phyloP scores from a whole-genome alignment of 1,140 invertebrate species.

The Yoshiicerus persimilis region DNA sequence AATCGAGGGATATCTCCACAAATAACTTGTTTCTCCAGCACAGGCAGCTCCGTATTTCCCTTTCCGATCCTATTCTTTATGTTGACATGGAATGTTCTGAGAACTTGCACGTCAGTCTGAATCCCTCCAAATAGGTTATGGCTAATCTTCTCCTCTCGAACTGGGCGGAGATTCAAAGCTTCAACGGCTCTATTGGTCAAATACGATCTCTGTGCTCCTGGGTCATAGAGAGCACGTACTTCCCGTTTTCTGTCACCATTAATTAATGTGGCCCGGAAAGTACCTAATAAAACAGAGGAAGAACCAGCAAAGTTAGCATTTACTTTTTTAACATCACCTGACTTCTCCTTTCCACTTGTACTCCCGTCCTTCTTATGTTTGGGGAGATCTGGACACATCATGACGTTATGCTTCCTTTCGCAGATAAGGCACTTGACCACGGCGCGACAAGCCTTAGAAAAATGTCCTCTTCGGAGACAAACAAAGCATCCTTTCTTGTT shows the following conservation, averaged over 20 bases:
- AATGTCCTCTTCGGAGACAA: no score
- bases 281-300: no score
- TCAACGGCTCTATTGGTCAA: background rate
- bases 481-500: no score
- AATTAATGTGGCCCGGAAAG: no score
- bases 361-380: background rate
- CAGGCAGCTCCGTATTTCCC: background rate
- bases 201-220: background rate
- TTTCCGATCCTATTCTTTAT: background rate
- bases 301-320: no score
- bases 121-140: constrained; percentile 27
- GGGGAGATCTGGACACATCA: background rate
- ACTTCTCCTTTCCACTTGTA: no score
- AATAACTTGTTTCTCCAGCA: background rate
- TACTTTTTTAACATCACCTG: no score
- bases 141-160: background rate
- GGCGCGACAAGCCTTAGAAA: no score
- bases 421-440: no score
- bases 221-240: no score
- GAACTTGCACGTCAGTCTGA: background rate
- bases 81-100: background rate
- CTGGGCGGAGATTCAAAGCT: background rate
- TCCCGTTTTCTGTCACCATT: no score
- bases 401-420: background rate
- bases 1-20: no score